These are phyloP conservation scores for Protomyctophum bolini DNA, from an alignment of 2,113 vertebrate genomes.

Conservation along the genomic window DNA sequence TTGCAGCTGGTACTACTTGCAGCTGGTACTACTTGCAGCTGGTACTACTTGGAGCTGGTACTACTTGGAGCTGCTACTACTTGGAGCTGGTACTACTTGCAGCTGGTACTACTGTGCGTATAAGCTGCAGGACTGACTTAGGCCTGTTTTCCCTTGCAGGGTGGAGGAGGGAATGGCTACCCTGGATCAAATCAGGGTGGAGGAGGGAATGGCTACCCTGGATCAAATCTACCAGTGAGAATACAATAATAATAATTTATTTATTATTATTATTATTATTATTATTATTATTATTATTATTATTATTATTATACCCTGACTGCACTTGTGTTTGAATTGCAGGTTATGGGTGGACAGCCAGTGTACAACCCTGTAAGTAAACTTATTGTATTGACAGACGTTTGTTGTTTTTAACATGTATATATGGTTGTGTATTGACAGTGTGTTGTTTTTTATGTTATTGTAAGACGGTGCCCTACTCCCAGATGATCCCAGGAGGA, in stretches of 20 bases:
- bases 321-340: conserved; percentile 25
- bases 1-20: too few relatives aligned
- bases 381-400: background rate
- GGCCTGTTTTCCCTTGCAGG: too few relatives aligned
- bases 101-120: background rate
- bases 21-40: too few relatives aligned
- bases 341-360: conserved; percentile 79
- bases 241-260: too few relatives aligned
- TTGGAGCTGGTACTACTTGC: background rate
- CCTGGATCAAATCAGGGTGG: conserved; percentile 28
- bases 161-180: background rate
- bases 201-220: conserved; percentile 53
- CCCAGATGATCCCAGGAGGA: conserved; percentile 72
- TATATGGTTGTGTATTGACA: background rate
- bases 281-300: background rate
- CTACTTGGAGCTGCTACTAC: too few relatives aligned
- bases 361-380: conserved; percentile 82
- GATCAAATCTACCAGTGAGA: conserved; percentile 72
- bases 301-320: background rate
- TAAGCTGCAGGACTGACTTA: too few relatives aligned
- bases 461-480: conserved; percentile 78
- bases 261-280: too few relatives aligned
- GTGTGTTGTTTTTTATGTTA: conserved; percentile 2
- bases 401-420: background rate
- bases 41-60: too few relatives aligned